A percentile compares a stretch with the other conserved stretches of the same genome.
These are phyloP conservation scores for Alligator sinensis DNA, from an alignment of 2,113 vertebrate species.

Conservation along the genomic window DNA sequence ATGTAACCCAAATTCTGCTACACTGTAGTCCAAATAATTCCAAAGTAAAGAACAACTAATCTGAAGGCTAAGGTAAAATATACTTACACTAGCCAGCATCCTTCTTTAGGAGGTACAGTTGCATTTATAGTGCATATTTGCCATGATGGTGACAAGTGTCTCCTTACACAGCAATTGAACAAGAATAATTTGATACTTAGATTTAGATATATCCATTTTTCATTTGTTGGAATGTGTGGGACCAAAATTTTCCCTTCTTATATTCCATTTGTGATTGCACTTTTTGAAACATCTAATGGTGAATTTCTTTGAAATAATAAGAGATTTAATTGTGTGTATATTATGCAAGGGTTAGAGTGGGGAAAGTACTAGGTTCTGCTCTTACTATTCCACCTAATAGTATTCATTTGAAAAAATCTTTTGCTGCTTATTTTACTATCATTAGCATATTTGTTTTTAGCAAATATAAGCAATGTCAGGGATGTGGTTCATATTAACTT, in stretches of 20 bases:
- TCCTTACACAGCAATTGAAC: conserved; percentile 4
- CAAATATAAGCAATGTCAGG: neutral
- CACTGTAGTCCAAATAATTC: neutral
- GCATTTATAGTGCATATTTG: too few relatives aligned
- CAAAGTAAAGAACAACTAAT: neutral
- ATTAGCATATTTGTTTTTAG: neutral
- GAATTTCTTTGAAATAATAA: neutral
- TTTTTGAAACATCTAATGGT: neutral
- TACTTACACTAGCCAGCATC: too few relatives aligned
- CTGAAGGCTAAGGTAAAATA: too few relatives aligned
- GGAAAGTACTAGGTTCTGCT: neutral
- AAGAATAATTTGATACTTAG: neutral
- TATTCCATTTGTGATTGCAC: neutral
- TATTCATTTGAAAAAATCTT: neutral
- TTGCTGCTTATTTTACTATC: neutral
- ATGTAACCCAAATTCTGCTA: neutral
- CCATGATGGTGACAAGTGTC: neutral
- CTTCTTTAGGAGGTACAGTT: too few relatives aligned
- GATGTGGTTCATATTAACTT: neutral
- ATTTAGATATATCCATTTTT: neutral
- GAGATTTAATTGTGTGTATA: neutral
- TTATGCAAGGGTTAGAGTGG: neutral
- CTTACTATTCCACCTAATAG: neutral
- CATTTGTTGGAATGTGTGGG: neutral
- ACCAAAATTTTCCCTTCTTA: neutral